A percentile compares a stretch with the other conserved stretches of the same genome.
These are phyloP conservation scores for Drosophila fungiperda DNA, from an alignment of 2,888 invertebrate species.

Conservation along the genomic window DNA sequence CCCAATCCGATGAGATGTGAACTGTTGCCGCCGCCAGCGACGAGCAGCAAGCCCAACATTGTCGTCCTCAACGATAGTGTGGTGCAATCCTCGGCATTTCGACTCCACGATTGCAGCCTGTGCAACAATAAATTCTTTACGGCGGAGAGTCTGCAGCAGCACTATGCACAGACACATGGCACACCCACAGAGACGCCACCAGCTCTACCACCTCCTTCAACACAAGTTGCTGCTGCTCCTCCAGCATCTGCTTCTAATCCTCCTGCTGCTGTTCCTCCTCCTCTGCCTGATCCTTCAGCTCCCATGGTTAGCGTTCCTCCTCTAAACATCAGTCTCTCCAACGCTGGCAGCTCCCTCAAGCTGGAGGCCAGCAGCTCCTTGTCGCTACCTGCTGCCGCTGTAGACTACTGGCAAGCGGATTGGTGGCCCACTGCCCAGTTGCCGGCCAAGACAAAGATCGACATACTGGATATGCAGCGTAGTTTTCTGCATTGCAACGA, in stretches of 20 bases:
- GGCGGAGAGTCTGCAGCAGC: conserved; percentile 79
- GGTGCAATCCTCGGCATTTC: conserved; percentile 82
- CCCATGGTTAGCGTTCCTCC: conserved; percentile 81
- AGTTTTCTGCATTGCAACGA: conserved; percentile 72
- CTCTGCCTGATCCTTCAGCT: not conserved
- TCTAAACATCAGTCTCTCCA: conserved; percentile 36
- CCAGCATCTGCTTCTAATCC: conserved; percentile 22
- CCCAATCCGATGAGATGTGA: conserved; percentile 65
- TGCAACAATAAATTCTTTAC: conserved; percentile 83
- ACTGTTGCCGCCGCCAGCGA: conserved; percentile 45
- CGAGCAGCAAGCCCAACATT: conserved; percentile 80
- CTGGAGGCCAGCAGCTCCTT: conserved; percentile 40
- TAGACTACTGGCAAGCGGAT: conserved; percentile 65
- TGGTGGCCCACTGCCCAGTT: conserved; percentile 52
- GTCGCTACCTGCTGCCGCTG: conserved; percentile 1
- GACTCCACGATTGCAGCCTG: conserved; percentile 79
- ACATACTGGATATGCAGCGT: conserved; percentile 74
- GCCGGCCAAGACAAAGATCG: conserved; percentile 65
- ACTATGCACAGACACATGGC: conserved; percentile 58
- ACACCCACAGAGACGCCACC: conserved; percentile 27
- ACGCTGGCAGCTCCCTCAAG: conserved; percentile 42
- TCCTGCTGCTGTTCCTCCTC: conserved; percentile 75
- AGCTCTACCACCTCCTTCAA: not conserved
- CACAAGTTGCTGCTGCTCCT: not conserved
- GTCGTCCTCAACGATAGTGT: conserved; percentile 85